Evolutionary conservation across 2,113 vertebrate genomes (phyloP).

Genomic region (Dromiciops gliroides): DNA sequence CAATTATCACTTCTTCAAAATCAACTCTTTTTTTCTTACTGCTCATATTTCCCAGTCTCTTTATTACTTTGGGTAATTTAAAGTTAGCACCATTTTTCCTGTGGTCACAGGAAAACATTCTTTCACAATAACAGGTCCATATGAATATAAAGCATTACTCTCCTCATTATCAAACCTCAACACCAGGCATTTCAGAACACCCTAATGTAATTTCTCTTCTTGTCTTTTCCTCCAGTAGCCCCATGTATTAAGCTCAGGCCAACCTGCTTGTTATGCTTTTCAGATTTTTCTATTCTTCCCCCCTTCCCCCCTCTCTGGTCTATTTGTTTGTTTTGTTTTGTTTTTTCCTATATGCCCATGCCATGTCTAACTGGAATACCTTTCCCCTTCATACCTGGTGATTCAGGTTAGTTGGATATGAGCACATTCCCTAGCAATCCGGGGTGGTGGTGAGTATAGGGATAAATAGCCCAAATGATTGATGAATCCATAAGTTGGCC

Average conservation of each 20-base stretch:
- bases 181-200: neutral
- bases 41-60: neutral
- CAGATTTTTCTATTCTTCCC: neutral
- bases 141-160: neutral
- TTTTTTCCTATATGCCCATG: neutral
- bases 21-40: neutral
- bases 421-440: neutral
- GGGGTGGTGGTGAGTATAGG: neutral
- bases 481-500: neutral
- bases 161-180: neutral
- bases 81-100: neutral
- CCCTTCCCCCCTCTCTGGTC: too few species aligned
- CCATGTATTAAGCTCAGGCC: neutral
- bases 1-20: neutral
- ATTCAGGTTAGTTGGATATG: neutral
- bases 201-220: neutral
- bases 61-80: neutral
- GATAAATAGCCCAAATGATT: neutral
- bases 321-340: too few species aligned
- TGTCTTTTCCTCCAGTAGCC: neutral
- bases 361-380: neutral
- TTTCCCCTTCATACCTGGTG: neutral
- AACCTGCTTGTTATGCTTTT: neutral
- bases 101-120: neutral
- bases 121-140: neutral